A percentile compares a stretch with the other conserved stretches of the same genome.
These are phyloP conservation scores for Melinopterus prodromus DNA, from an alignment of 2,888 invertebrate species.

Conservation along the genomic window DNA sequence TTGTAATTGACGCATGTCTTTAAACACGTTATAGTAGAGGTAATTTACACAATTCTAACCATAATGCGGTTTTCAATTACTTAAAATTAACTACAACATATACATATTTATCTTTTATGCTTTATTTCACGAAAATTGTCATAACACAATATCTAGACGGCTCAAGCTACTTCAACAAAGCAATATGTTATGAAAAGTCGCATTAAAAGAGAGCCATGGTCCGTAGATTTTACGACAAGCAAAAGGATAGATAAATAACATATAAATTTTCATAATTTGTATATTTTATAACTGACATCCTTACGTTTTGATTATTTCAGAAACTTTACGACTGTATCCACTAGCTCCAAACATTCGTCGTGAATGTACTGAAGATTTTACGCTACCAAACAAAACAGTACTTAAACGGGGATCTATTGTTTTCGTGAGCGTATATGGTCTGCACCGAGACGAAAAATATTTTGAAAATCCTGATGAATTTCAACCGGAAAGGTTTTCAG, in stretches of 20 bases:
- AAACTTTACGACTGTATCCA: neutral
- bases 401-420: neutral
- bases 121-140: no score
- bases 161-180: no score
- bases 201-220: no score
- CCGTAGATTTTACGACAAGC: no score
- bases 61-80: no score
- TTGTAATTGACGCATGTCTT: no score
- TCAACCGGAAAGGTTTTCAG: neutral
- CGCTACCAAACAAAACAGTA: neutral
- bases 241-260: neutral
- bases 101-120: no score
- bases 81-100: no score
- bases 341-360: neutral
- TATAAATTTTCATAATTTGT: neutral
- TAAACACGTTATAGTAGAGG: no score
- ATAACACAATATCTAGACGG: no score
- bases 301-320: neutral
- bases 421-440: neutral
- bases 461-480: neutral
- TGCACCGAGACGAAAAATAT: neutral
- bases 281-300: neutral
- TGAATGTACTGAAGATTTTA: neutral
- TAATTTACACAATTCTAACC: no score
- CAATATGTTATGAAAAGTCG: no score